Evolutionary conservation across 2,888 invertebrate species (phyloP), one percentile per base, ranked within the genome.

Genomic region (Penaeus monodon): DNA sequence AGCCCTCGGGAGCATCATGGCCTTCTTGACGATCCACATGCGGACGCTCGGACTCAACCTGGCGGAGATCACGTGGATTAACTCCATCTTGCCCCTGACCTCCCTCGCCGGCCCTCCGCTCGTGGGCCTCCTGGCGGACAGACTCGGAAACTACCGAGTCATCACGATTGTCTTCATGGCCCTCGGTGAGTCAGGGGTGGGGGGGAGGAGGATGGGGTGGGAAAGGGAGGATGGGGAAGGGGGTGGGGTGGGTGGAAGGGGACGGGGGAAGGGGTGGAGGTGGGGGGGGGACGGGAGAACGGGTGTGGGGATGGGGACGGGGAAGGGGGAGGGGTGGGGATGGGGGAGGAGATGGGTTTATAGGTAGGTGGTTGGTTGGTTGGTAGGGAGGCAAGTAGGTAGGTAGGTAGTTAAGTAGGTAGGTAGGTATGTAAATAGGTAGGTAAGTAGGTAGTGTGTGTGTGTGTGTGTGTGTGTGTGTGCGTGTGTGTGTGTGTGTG

Each of bases 1-100:
- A 97, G 97, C 96, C 91, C 93, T 97, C 91, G 96, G 97, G 90
- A 95, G 96, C 91, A 94, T 97, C 90, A 95, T 96, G 91, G 96
- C 97, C 14, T 96, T 96, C 92, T 95, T 97, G 89, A 95, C 96
- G 29, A 93, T 96, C 88, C 96, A 96, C 93, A 96, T 96, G 95
- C 93, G 94, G 90, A 93, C 94, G 88, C 93, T 95, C 90, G 97
- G 97, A 1, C 92, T 98, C 90, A 95, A 95, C 83, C 93, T 94
- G 89, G 94, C 95, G 83, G 96, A 97, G 92, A 95, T 95, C 64
- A 94, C 96, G 33, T 94, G 95, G 86, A 95, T 97, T 91, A 96
- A 96, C 85, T 95, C 96, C 74, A 94, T 96, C 84, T 95, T 96
- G 44, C 96, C 97, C 10, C 94, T 96, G 91, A 94, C 96, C 29